These are phyloP conservation scores for Aspidapion aeneum DNA, from an alignment of 2,888 invertebrate species.

Conservation along the genomic window DNA sequence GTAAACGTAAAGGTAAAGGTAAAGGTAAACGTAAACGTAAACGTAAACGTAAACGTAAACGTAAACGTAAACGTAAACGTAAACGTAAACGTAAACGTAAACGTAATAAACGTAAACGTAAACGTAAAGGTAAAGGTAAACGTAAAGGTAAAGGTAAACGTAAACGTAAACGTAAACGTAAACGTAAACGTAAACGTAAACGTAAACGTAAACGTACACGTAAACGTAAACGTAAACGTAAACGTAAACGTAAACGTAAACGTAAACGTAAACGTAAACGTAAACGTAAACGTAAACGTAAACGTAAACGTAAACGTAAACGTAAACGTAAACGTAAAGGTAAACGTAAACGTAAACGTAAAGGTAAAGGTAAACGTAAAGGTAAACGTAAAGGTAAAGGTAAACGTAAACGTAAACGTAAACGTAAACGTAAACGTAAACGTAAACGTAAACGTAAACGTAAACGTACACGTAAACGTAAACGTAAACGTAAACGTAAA, in stretches of 20 bases:
- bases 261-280: background rate
- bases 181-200: background rate
- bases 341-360: background rate
- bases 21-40: background rate
- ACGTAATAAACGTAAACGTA: background rate
- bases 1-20: background rate
- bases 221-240: background rate
- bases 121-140: background rate
- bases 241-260: background rate
- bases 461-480: background rate
- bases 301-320: background rate
- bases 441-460: background rate
- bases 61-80: background rate
- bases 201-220: background rate
- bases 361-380: background rate
- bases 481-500: background rate
- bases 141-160: background rate
- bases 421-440: background rate
- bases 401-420: background rate
- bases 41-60: background rate
- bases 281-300: background rate
- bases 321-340: background rate
- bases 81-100: background rate
- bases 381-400: background rate
- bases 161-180: background rate